Evolutionary conservation across 2,113 vertebrate species (phyloP), one percentile per base, ranked within the genome.

Genomic region (Platichthys flesus): DNA sequence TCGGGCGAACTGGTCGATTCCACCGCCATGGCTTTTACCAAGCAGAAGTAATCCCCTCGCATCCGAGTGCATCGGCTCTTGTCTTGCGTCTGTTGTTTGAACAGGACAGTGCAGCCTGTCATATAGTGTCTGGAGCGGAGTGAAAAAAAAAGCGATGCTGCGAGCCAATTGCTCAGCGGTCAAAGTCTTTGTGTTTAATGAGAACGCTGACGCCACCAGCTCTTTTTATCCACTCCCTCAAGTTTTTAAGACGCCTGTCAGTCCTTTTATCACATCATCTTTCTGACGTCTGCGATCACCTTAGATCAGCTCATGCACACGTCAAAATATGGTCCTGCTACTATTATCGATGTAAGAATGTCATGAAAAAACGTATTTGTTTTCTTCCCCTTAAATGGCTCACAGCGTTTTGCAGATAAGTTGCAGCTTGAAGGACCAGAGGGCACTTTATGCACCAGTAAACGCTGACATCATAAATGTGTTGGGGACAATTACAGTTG

Each of bases 1-100:
- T 67, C 54, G 59, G 66, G 59, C 1, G 61, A 66, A 59, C 55
- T n/a, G 31, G 8, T 67, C 1, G 16, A 71, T 60, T 68, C 71
- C 84, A 74, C 58, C 18, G 74, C 74, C 79, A 82, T 86, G 58
- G 21, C 61, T 76, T 64, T 59, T 18, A 16, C 58, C 15, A 6
- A 49, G 49, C 35, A 68, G 56, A 9, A 0, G 10, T 51, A 62
- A 42, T 3, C 14, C 37, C 31, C 6, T 81, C 49, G 20, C 49
- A 51, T 20, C 49, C 5, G 49, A 51, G 45, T 47, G 14, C 45
- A 45, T 45, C 13, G 1, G 42, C 42, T 0, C 42, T 45, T 13
- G 42, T 45, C 35, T 45, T 45, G 13, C 21, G 59, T 37, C 66
- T 63, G 70, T 15, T 64, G 61, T 76, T 55, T 8, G 0, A 61